Evolutionary conservation across 2,113 vertebrate species (phyloP).

Genomic region (Pteropus alecto): DNA sequence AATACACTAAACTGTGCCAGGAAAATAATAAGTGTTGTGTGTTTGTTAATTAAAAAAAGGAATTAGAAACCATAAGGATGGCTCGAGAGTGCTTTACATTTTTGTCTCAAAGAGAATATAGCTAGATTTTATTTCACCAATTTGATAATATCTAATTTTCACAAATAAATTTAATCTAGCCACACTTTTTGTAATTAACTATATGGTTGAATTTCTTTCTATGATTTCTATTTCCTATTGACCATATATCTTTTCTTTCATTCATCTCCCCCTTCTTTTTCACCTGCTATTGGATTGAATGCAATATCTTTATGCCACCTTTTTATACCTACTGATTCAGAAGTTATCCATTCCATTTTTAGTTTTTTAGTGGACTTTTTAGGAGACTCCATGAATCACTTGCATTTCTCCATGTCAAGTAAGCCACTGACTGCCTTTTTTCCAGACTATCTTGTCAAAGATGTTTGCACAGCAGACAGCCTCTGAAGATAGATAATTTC

Average conservation of each 20-base stretch:
- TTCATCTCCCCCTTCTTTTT: not conserved
- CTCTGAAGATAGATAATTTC: not conserved
- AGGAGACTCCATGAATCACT: not conserved
- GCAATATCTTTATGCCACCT: not conserved
- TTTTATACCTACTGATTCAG: not conserved
- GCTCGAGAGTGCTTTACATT: not conserved
- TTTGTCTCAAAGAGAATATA: not conserved
- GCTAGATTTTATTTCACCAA: not conserved
- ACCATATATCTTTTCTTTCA: not conserved
- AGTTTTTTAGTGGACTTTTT: not conserved
- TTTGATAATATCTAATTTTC: not conserved
- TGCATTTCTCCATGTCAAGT: not conserved
- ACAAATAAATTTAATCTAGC: not conserved
- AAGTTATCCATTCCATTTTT: not conserved
- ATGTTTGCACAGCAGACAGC: not conserved
- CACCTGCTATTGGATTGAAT: not conserved
- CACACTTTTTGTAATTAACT: not conserved
- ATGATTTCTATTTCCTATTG: not conserved
- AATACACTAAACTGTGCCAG: not conserved
- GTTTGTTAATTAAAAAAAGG: not conserved
- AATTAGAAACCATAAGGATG: not conserved
- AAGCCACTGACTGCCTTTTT: not conserved
- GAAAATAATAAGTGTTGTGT: not conserved
- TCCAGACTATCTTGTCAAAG: not conserved
- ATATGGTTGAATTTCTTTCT: not conserved